phyloP scores from a whole-genome alignment of 2,797 vertebrate species.

The Knipowitschia caucasica region DNA sequence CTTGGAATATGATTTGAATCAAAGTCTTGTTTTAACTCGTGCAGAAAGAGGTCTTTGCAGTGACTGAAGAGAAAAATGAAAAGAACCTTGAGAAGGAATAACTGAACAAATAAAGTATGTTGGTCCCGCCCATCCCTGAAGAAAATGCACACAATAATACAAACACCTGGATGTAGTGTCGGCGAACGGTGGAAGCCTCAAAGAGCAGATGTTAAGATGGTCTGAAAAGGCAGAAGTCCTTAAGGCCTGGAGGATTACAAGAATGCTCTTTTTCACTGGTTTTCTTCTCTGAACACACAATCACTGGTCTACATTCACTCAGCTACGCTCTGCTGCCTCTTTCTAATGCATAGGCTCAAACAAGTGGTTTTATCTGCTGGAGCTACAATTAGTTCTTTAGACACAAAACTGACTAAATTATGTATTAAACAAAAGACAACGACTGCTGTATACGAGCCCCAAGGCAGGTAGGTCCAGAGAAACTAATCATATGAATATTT shows the following conservation, averaged over 20 bases:
- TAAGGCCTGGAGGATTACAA: constrained; percentile 70
- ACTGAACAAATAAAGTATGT: constrained; percentile 32
- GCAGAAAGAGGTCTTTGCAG: not conserved
- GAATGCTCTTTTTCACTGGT: constrained; percentile 47
- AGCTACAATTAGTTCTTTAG: too few relatives aligned
- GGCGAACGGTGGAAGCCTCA: constrained; percentile 57
- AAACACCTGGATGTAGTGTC: constrained; percentile 54
- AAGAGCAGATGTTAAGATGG: constrained; percentile 58
- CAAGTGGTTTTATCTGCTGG: not conserved
- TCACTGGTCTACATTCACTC: constrained; percentile 65
- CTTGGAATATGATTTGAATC: not conserved
- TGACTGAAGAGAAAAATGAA: not conserved
- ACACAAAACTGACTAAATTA: too few relatives aligned
- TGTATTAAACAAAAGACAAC: too few relatives aligned
- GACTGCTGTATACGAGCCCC: too few relatives aligned
- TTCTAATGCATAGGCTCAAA: not conserved
- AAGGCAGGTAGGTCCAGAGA: too few relatives aligned
- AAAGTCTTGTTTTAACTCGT: not conserved
- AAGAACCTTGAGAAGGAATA: constrained; percentile 33
- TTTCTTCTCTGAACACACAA: constrained; percentile 31
- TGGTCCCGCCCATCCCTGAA: constrained; percentile 68
- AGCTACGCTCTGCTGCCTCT: not conserved
- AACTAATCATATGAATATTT: not conserved
- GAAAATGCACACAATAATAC: constrained; percentile 38
- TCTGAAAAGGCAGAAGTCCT: constrained; percentile 57